Percentiles rank a stretch among this genome's conserved stretches.
Conservation (phyloP, 2,113 vertebrate species). For the Phylloscopus trochiloides region DNA sequence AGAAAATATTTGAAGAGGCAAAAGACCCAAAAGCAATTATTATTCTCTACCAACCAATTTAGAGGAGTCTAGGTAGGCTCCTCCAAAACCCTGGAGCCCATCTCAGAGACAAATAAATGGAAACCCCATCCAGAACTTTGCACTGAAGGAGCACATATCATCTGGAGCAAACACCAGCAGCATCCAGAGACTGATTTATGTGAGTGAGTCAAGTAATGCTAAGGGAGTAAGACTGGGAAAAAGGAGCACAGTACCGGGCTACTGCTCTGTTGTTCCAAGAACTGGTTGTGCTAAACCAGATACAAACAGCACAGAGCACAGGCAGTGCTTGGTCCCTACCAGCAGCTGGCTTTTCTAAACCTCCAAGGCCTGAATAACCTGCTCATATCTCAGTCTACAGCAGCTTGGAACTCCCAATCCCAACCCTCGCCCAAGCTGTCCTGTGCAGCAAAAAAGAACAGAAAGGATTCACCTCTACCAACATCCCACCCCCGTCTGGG, state of each 20-base stretch:
- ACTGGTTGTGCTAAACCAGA: neutral
- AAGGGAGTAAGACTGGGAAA: neutral
- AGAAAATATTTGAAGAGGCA: neutral
- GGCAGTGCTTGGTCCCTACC: neutral
- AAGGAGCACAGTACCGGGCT: neutral
- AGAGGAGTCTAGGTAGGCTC: neutral
- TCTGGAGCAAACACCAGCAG: neutral
- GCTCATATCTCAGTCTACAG: neutral
- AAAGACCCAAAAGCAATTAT: neutral
- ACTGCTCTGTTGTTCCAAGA: neutral
- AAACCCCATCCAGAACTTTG: neutral
- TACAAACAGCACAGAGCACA: neutral
- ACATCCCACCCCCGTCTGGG: neutral
- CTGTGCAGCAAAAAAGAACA: neutral
- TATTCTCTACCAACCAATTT: neutral
- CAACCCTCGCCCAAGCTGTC: neutral
- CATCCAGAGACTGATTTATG: neutral
- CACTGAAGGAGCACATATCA: neutral
- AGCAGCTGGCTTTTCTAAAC: neutral
- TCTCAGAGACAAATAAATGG: neutral
- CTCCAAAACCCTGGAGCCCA: neutral
- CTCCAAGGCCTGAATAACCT: neutral
- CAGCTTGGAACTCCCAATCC: neutral
- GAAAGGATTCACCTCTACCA: neutral
- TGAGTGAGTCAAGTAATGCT: neutral